These are phyloP conservation scores for Dallia pectoralis DNA, from an alignment of 2,797 vertebrate species.

Conservation along the genomic window DNA sequence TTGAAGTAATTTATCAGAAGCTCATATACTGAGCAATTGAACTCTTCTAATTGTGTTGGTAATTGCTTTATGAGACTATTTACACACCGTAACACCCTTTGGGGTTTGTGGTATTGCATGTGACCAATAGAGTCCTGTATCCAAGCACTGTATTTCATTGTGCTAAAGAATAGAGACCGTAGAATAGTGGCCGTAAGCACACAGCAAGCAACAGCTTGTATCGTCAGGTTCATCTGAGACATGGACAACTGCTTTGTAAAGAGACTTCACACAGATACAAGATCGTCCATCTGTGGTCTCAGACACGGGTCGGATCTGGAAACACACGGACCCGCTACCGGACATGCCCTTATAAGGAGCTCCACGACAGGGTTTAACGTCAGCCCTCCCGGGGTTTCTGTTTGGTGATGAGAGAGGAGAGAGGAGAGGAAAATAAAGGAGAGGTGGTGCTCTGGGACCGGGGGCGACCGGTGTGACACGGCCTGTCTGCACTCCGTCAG, in stretches of 20 bases:
- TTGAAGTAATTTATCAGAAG: too few relatives aligned
- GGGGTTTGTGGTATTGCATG: too few relatives aligned
- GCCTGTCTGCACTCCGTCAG: conserved; percentile 30
- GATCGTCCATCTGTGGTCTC: conserved; percentile 27
- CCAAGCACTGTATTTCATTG: too few relatives aligned
- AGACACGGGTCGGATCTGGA: conserved; percentile 41
- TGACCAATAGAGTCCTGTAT: too few relatives aligned
- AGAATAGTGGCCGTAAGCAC: too few relatives aligned
- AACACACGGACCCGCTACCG: conserved; percentile 52
- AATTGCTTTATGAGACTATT: too few relatives aligned
- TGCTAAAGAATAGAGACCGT: too few relatives aligned
- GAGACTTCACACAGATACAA: conserved; percentile 33
- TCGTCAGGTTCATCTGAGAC: too few relatives aligned
- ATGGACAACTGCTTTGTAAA: conserved; percentile 12
- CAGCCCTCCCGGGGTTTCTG: not conserved
- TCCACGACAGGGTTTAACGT: not conserved
- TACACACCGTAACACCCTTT: too few relatives aligned
- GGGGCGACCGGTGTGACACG: conserved; percentile 21
- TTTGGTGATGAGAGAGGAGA: not conserved
- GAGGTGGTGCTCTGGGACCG: not conserved
- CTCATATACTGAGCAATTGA: too few relatives aligned
- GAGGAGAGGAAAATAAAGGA: not conserved
- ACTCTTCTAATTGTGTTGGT: too few relatives aligned
- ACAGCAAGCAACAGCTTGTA: too few relatives aligned
- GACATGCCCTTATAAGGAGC: conserved; percentile 41